Conservation (phyloP, 2,888 invertebrate genomes). For the Ornithoptera alexandrae region DNA sequence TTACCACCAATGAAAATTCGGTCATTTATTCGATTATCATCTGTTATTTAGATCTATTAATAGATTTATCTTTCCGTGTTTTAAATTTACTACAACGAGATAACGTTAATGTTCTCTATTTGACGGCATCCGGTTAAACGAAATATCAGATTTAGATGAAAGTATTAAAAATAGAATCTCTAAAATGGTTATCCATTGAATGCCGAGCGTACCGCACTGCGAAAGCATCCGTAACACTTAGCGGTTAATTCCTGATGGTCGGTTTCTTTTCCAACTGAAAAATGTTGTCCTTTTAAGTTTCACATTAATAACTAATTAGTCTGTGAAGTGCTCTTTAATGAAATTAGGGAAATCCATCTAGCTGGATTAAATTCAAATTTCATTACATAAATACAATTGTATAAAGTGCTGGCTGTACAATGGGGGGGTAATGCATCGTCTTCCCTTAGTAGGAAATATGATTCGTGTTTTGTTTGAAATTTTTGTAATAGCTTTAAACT, state of each 20-base stretch:
- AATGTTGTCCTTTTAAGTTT: constrained; percentile 6
- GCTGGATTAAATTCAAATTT: too few relatives aligned
- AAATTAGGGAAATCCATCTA: too few relatives aligned
- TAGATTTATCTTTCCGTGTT: background rate
- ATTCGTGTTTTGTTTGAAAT: too few relatives aligned
- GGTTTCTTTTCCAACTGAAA: constrained; percentile 4
- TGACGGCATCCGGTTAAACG: background rate
- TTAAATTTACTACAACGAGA: background rate
- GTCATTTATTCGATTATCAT: too few relatives aligned
- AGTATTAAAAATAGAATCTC: background rate
- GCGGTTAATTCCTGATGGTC: background rate
- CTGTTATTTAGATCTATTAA: too few relatives aligned
- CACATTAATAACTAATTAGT: background rate
- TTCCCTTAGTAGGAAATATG: too few relatives aligned
- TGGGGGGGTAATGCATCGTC: too few relatives aligned
- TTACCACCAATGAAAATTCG: too few relatives aligned
- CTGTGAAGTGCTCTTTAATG: background rate
- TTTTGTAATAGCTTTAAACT: too few relatives aligned
- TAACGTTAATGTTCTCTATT: background rate
- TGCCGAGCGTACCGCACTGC: constrained; percentile 15
- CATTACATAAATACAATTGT: too few relatives aligned
- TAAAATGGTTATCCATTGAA: background rate
- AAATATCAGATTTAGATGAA: background rate
- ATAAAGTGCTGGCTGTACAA: too few relatives aligned
- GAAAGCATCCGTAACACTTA: constrained; percentile 24